Evolutionary conservation across 2,797 vertebrate genomes (phyloP), one percentile per base, ranked within the genome.

Genomic region (Craterocephalus amniculus): DNA sequence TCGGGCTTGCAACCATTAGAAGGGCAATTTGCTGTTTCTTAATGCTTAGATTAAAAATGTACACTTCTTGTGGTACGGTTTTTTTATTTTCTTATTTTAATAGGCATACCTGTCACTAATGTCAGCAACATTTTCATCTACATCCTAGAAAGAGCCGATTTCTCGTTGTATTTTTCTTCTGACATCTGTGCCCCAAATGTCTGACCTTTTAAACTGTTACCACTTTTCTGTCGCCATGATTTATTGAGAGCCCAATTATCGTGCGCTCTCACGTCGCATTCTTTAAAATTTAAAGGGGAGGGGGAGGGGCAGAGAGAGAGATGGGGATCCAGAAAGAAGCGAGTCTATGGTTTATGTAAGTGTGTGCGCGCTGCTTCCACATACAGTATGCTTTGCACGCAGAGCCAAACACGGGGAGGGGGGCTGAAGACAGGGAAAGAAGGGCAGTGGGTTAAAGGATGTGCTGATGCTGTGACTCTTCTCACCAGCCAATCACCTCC

Each of bases 401-500:
- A 61, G 55, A 66, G 70, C 54, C 57, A 67, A 71, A 63, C 63
- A 45, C n/a, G 58, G 76, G 79, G 81, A 71, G 27, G 55, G 61
- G 64, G 70, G 49, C 9, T 57, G 58, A 54, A 60, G 54, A 26
- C 22, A 51, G 62, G 66, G 79, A 87, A 91, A 93, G 83, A 89
- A 91, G 91, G 91, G 87, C 90, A 92, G 82, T 91, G 90, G 90
- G 90, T 91, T 91, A 92, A 63, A 84, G 79, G 87, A 91, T 88
- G 87, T 86, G 86, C 88, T 88, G 89, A 90, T 87, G 85, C 78
- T 74, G 72, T 75, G 81, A 84, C 80, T 89, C 81, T 80, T 55
- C 62, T 83, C 79, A 27, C 48, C 76, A 87, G 74, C 89, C 87
- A 89, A 88, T 87, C 87, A 58, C 70, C 78, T 86, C 69, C 63